Conservation (phyloP, 1,140 invertebrate genomes). For the Meloidogyne chitwoodi region DNA sequence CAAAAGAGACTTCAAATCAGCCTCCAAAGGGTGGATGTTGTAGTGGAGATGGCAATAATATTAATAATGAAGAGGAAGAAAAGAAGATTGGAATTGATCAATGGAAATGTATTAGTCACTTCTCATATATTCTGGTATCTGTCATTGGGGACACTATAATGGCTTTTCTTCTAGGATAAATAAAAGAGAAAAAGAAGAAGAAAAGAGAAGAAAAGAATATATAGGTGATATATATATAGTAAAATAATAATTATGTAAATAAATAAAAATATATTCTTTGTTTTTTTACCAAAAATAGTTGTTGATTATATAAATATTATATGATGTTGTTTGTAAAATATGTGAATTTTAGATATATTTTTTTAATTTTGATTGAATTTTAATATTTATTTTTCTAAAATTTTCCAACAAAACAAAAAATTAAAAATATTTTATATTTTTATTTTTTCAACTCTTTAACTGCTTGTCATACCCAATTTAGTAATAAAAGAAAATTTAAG, state of each 20-base stretch:
- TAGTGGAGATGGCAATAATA: background rate
- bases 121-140: background rate
- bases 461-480: background rate
- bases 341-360: no score
- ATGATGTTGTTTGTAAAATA: no score
- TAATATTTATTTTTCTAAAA: no score
- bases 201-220: background rate
- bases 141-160: background rate
- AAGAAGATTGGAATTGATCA: background rate
- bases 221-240: background rate
- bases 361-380: no score
- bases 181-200: background rate
- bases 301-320: no score
- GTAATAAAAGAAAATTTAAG: background rate
- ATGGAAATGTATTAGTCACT: background rate
- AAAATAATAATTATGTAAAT: background rate
- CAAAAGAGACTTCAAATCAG: background rate
- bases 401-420: no score
- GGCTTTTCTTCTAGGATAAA: background rate
- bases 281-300: background rate
- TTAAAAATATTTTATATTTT: no score
- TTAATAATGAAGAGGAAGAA: background rate
- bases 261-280: background rate
- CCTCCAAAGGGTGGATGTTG: background rate
- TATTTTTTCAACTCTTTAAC: background rate